These are phyloP conservation scores for Cryptotermes secundus DNA, from an alignment of 1,140 invertebrate genomes.

Conservation along the genomic window DNA sequence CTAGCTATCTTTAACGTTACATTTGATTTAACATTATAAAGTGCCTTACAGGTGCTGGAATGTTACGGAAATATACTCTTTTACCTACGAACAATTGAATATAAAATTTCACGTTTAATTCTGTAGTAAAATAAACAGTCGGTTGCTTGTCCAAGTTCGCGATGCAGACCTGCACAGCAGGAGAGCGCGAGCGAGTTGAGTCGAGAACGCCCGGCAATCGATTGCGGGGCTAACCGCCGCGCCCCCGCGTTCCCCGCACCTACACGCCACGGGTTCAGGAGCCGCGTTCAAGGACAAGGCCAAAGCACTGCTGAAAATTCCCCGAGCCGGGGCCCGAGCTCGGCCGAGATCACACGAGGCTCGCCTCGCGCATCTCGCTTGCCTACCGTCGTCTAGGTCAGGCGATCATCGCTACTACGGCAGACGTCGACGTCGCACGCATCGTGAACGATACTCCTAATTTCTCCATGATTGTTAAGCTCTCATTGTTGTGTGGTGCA, in stretches of 20 bases:
- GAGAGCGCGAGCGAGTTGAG: not conserved
- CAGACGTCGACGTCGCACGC: slow-evolving; percentile 14
- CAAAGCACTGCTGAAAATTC: slow-evolving; percentile 49
- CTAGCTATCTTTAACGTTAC: not conserved
- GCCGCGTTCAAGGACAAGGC: slow-evolving; percentile 58
- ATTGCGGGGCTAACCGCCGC: slow-evolving; percentile 9
- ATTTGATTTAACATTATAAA: not conserved
- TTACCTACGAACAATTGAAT: not conserved
- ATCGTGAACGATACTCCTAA: not conserved
- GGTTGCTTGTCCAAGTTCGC: not conserved
- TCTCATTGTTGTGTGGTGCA: not conserved
- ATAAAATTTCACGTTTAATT: too few species aligned
- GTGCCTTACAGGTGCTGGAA: too few species aligned
- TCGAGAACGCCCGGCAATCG: slow-evolving; percentile 25
- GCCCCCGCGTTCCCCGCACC: not conserved
- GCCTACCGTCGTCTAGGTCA: slow-evolving; percentile 6
- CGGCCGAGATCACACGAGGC: slow-evolving; percentile 43
- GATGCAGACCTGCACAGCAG: not conserved
- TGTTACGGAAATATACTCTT: not conserved
- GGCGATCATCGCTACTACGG: slow-evolving; percentile 15
- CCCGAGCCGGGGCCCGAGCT: slow-evolving; percentile 41
- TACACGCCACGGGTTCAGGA: slow-evolving; percentile 49
- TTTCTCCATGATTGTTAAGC: not conserved
- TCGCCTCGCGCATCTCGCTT: not conserved
- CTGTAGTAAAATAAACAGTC: not conserved